Evolutionary conservation across 2,113 vertebrate species (phyloP).

Genomic region (Clarias batrachus): DNA sequence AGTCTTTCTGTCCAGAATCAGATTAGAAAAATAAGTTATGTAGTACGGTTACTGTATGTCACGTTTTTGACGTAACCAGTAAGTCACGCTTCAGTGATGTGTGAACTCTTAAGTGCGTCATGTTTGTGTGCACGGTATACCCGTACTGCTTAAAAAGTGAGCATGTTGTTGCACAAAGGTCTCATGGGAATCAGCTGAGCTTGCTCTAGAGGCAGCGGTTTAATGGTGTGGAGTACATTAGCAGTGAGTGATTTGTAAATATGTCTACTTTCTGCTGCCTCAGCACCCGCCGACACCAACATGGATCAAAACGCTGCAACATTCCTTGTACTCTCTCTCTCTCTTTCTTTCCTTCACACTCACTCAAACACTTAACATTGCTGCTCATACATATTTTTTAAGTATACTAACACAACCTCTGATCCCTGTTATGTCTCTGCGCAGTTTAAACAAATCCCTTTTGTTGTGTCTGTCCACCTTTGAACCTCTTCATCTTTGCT

Average conservation of each 20-base stretch:
- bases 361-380: not conserved
- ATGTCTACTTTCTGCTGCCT: conserved; percentile 71
- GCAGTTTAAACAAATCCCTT: conserved; percentile 2
- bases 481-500: not conserved
- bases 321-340: conserved; percentile 28
- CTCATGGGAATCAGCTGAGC: conserved; percentile 36
- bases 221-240: conserved; percentile 64
- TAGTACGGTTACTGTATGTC: not conserved
- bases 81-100: not conserved
- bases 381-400: not conserved
- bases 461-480: not conserved
- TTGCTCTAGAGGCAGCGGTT: conserved; percentile 51
- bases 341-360: not conserved
- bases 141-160: conserved; percentile 29
- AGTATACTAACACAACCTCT: not conserved
- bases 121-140: not conserved
- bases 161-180: conserved; percentile 47
- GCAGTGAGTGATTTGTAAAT: conserved; percentile 75
- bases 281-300: conserved; percentile 62
- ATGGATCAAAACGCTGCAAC: conserved; percentile 67
- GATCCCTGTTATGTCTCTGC: not conserved
- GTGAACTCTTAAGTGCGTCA: not conserved
- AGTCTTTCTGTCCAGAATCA: not conserved
- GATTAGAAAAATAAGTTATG: not conserved
- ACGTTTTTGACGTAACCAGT: conserved; percentile 8